phyloP scores from a whole-genome alignment of 2,797 vertebrate species.

The Gambusia yucatana region DNA sequence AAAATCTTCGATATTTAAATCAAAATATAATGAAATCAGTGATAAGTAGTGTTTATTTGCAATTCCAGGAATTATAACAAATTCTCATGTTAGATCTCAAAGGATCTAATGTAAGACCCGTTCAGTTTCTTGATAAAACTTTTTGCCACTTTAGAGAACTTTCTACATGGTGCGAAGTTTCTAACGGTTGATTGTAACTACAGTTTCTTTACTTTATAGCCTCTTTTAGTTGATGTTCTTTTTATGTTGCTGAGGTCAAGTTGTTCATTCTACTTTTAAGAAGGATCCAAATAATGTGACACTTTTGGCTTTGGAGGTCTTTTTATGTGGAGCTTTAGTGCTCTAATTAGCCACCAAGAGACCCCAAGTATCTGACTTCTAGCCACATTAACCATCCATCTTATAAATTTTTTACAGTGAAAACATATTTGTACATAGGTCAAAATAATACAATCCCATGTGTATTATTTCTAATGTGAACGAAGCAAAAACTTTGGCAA shows the following conservation, averaged over 20 bases:
- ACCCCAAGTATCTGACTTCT: background rate
- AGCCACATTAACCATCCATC: background rate
- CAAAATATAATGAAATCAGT: background rate
- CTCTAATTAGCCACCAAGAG: background rate
- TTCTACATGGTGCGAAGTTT: background rate
- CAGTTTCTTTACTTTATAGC: background rate
- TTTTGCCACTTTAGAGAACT: background rate
- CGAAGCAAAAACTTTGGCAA: conserved; percentile 15
- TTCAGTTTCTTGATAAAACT: background rate
- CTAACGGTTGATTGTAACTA: background rate
- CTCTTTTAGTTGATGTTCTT: background rate
- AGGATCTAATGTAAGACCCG: background rate
- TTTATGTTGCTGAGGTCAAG: background rate
- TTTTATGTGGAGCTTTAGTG: background rate
- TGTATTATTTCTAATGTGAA: background rate
- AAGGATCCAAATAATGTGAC: background rate
- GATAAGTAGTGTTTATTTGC: background rate
- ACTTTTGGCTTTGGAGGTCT: background rate
- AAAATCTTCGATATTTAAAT: background rate
- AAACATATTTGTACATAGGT: background rate
- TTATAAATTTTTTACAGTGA: background rate
- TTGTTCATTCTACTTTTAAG: background rate
- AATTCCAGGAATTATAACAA: too few species aligned
- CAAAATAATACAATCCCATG: background rate
- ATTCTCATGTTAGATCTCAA: background rate